A percentile compares a stretch with the other conserved stretches of the same genome.
Evolutionary conservation across 1,140 invertebrate species (phyloP).

Genomic region (Neodiprion pinetum): DNA sequence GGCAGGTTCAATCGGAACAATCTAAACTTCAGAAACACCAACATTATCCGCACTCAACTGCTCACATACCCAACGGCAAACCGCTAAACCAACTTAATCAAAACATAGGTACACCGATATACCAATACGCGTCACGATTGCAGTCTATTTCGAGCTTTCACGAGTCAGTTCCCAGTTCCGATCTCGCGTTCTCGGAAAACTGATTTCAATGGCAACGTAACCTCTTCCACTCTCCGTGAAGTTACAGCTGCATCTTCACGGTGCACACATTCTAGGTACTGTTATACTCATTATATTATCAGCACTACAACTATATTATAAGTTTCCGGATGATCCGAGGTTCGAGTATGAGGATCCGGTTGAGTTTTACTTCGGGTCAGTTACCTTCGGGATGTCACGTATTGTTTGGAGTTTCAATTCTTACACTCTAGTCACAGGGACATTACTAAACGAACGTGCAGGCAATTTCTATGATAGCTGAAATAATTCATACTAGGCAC

Average conservation of each 20-base stretch:
- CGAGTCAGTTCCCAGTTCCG: neutral
- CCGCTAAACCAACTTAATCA: constrained; percentile 7
- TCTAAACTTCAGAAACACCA: neutral
- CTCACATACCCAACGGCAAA: neutral
- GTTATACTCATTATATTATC: too few species aligned
- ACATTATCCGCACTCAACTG: constrained; percentile 7
- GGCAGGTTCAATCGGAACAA: neutral
- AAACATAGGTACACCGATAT: neutral
- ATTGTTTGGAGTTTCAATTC: too few species aligned
- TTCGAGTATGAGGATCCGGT: too few species aligned
- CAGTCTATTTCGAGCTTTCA: neutral
- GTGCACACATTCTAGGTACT: neutral
- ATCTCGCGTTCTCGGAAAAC: neutral
- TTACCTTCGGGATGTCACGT: too few species aligned
- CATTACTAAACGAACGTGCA: too few species aligned
- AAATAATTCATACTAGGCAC: too few species aligned
- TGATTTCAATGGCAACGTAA: neutral
- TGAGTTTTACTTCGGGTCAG: too few species aligned
- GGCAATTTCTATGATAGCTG: too few species aligned
- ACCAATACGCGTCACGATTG: neutral
- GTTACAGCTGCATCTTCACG: neutral
- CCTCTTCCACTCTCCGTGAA: too few species aligned
- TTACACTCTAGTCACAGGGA: too few species aligned
- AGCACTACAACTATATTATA: too few species aligned
- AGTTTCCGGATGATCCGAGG: too few species aligned